phyloP scores from a whole-genome alignment of 2,797 vertebrate genomes.

The Phaenicophaeus curvirostris region DNA sequence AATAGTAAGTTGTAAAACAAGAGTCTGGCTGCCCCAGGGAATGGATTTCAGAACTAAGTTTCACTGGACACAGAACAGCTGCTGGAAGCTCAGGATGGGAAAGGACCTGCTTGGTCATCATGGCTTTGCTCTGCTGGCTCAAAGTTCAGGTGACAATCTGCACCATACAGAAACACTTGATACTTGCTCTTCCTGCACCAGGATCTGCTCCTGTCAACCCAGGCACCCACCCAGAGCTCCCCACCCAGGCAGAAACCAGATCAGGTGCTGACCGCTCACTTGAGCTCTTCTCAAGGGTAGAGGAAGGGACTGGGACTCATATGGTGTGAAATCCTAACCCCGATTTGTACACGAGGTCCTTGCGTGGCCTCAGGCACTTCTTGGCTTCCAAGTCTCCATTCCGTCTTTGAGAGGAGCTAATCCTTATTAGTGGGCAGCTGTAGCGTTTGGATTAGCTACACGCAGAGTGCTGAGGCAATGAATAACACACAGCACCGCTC shows the following conservation, averaged over 20 bases:
- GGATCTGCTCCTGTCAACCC: fast-evolving
- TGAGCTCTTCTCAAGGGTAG: neutral
- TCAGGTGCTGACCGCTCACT: neutral
- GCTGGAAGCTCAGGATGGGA: neutral
- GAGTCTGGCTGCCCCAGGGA: neutral
- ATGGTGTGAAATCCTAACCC: neutral
- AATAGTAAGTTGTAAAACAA: neutral
- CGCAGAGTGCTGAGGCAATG: neutral
- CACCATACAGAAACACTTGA: neutral
- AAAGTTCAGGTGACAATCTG: neutral
- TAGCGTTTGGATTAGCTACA: neutral
- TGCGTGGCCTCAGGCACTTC: neutral
- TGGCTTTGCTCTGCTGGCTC: neutral
- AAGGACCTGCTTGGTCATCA: neutral
- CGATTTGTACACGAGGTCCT: neutral
- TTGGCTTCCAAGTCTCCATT: neutral
- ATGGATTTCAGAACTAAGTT: neutral
- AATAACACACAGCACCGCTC: neutral
- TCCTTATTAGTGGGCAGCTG: neutral
- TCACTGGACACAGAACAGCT: neutral
- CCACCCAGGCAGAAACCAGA: neutral
- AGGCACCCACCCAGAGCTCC: neutral
- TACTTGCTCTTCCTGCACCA: neutral
- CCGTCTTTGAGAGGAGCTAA: neutral
- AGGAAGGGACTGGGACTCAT: neutral